Base-by-base conservation (phyloP, 2,888 invertebrate genomes). In the Steinernema scapterisci region DNA sequence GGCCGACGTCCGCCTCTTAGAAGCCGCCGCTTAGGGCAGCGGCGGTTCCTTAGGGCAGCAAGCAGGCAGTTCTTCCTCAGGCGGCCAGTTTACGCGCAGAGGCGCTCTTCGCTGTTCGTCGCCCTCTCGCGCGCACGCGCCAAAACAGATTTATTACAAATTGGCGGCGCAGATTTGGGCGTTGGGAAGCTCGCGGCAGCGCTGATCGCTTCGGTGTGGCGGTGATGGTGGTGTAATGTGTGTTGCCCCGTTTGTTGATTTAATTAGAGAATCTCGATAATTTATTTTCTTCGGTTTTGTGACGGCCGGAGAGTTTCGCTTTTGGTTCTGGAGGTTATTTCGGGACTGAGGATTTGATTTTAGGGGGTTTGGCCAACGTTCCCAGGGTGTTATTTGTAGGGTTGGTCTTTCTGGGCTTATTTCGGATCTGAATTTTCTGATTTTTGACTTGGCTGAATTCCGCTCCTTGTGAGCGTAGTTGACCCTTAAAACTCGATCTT, bases 141-240 rank as follows among this genome's bases (percentile, higher is more conserved):
- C 63, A 63, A 63, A 63, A 63, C 63, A 63, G 63, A 63, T 27
- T 31, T 63, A 31, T 63, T 27, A 63, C 31, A n/a, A 31, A 63
- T 31, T 63, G 23, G 19, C 23, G 38, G n/a, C n/a, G n/a, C n/a
- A n/a, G n/a, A n/a, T n/a, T n/a, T n/a, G n/a, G n/a, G n/a, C n/a
- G n/a, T n/a, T n/a, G 48, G 48, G n/a, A n/a, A 38, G 38, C 38
- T 3, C 38, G 38, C 38, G 38, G 38, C 9, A 6, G n/a, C n/a
- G 48, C 48, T 9, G 23, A 21, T 52, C 52, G 52, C 19, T 52
- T 52, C 52, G 52, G 19, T 23, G 48, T 21, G n/a, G 6, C n/a
- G 48, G n/a, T n/a, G n/a, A n/a, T n/a, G n/a, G n/a, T n/a, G 63
- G 31, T 63, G 63, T 63, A 63, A 63, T 38, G 63, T 25, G 38